Conservation (phyloP, 2,113 vertebrate species). For the Engraulis encrasicolus region DNA sequence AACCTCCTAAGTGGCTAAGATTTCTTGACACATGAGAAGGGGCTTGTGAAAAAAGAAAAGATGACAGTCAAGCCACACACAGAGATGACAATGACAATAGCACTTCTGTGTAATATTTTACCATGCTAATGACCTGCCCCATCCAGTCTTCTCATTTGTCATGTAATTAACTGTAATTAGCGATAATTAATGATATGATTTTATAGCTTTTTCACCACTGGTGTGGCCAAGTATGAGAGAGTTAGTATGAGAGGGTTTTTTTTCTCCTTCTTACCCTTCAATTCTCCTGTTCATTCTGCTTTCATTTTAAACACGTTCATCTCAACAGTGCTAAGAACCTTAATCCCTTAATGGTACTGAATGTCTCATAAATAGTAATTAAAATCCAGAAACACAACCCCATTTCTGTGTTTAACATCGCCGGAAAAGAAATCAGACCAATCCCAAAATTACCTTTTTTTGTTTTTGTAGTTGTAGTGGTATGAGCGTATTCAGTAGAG, state of each 20-base stretch:
- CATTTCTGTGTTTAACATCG: no score
- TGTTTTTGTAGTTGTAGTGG: no score
- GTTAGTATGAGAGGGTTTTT: no score
- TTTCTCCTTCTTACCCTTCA: neutral
- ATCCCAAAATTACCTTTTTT: no score
- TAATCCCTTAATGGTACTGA: neutral
- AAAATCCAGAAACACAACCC: neutral
- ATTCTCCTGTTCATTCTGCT: neutral
- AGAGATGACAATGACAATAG: constrained; percentile 10
- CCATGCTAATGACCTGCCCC: constrained; percentile 14
- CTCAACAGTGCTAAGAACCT: neutral
- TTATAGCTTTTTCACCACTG: neutral
- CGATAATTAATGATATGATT: constrained; percentile 13
- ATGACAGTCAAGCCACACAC: constrained; percentile 13
- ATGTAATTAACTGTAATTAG: constrained; percentile 20
- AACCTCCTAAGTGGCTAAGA: constrained; percentile 16
- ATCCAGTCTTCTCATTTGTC: neutral
- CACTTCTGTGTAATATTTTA: constrained; percentile 18
- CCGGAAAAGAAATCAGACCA: no score
- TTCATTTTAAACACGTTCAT: neutral
- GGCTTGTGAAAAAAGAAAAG: neutral
- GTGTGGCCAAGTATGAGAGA: neutral
- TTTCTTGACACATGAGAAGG: constrained; percentile 7
- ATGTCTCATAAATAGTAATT: neutral
- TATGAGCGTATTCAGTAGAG: no score